A percentile compares a stretch with the other conserved stretches of the same genome.
These are phyloP conservation scores for Hanleya hanleyi DNA, from an alignment of 2,888 invertebrate genomes.

Conservation along the genomic window DNA sequence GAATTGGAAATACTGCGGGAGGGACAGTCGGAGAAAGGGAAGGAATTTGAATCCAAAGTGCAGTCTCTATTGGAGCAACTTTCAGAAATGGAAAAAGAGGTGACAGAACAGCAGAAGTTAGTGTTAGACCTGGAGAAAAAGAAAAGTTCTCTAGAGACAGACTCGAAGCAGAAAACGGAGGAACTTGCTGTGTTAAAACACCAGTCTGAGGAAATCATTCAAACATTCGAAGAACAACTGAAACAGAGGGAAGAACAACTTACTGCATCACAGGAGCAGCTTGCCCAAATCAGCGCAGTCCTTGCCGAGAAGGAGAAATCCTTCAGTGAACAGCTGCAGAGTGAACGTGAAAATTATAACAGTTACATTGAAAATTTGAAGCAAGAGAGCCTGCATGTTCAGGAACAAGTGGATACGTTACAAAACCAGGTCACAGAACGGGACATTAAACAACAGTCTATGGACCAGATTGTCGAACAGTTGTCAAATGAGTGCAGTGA, in stretches of 20 bases:
- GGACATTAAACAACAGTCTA: neutral
- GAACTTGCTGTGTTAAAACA: constrained; percentile 25
- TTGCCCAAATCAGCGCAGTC: neutral
- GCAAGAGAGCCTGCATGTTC: neutral
- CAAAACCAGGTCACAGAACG: neutral
- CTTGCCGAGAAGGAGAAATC: neutral
- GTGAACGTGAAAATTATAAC: neutral
- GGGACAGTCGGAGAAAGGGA: constrained; percentile 64
- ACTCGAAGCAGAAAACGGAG: constrained; percentile 30
- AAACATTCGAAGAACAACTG: constrained; percentile 32
- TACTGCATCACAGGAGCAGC: neutral
- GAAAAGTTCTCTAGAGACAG: constrained; percentile 16
- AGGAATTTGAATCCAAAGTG: constrained; percentile 71
- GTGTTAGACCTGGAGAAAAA: neutral
- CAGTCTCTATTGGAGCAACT: constrained; percentile 55
- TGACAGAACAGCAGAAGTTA: constrained; percentile 33
- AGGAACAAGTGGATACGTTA: neutral
- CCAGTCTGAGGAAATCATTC: constrained; percentile 20
- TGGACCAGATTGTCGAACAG: neutral
- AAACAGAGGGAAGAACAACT: constrained; percentile 8
- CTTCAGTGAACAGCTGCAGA: neutral
- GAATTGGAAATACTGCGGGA: constrained; percentile 75
- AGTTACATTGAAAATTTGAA: neutral
- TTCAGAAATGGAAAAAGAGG: constrained; percentile 53
- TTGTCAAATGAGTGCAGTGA: neutral